These are phyloP conservation scores for Nephrotoma appendiculata DNA, from an alignment of 2,888 invertebrate species.

Conservation along the genomic window DNA sequence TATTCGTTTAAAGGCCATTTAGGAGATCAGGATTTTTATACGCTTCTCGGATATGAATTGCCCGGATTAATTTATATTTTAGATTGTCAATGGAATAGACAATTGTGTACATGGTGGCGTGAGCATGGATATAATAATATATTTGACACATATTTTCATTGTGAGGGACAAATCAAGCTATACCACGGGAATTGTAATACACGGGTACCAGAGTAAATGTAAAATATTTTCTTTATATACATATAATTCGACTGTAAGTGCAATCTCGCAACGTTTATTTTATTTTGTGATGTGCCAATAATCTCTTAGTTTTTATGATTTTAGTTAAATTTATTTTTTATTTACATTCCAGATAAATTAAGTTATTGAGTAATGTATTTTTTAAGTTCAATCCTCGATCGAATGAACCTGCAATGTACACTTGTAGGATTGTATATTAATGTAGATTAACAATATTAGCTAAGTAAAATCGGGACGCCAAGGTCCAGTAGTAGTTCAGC, in stretches of 20 bases:
- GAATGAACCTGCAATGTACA: background rate
- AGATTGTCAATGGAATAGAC: conserved; percentile 67
- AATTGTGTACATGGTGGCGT: conserved; percentile 70
- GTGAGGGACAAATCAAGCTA: conserved; percentile 46
- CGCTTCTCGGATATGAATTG: conserved; percentile 51
- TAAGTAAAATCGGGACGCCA: background rate
- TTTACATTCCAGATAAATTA: background rate
- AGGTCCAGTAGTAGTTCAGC: background rate
- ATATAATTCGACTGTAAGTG: background rate
- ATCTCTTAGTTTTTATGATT: background rate
- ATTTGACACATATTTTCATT: conserved; percentile 55
- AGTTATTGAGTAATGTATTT: background rate
- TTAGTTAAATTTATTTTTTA: background rate
- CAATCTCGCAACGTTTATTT: background rate
- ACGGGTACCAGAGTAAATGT: conserved; percentile 38
- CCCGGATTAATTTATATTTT: conserved; percentile 55
- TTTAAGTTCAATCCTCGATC: background rate
- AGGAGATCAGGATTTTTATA: conserved; percentile 73
- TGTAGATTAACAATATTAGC: background rate
- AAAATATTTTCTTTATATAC: background rate
- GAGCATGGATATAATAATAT: conserved; percentile 57
- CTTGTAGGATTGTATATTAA: background rate
- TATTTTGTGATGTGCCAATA: background rate
- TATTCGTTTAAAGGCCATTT: conserved; percentile 57
- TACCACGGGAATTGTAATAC: conserved; percentile 67